Conservation (phyloP, 2,888 invertebrate species). For the Napeogenes inachia region DNA sequence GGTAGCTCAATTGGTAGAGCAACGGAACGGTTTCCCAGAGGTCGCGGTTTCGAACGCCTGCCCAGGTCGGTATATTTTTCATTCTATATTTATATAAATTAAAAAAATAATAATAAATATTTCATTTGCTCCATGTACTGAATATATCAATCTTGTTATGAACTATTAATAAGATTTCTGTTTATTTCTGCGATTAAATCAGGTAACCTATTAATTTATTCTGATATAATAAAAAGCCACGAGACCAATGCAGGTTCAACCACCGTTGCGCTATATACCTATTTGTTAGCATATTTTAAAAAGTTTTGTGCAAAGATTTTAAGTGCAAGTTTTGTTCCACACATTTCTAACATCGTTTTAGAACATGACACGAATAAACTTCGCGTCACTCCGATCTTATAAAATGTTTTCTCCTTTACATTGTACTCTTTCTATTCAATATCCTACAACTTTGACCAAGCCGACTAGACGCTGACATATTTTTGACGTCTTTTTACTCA, state of each 20-base stretch:
- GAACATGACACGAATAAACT: conserved; percentile 55
- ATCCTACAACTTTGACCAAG: conserved; percentile 32
- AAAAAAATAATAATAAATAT: conserved; percentile 59
- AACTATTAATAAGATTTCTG: too few species aligned
- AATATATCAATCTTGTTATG: too few species aligned
- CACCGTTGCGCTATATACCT: conserved; percentile 13
- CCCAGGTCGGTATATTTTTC: too few species aligned
- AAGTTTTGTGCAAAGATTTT: conserved; percentile 21
- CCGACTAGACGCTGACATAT: conserved; percentile 15
- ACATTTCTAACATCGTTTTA: conserved; percentile 47
- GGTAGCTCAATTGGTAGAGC: too few species aligned
- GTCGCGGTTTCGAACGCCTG: too few species aligned
- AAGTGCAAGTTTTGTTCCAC: conserved; percentile 53
- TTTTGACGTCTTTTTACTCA: conserved; percentile 18
- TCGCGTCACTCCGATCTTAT: conserved; percentile 45
- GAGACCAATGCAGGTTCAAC: conserved; percentile 48
- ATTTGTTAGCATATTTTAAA: too few species aligned
- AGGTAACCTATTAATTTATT: too few species aligned
- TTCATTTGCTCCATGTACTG: conserved; percentile 47
- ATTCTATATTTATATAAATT: too few species aligned
- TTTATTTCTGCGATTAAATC: too few species aligned
- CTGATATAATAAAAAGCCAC: too few species aligned
- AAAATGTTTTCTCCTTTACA: conserved; percentile 64
- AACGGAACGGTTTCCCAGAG: too few species aligned
- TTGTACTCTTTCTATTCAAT: conserved; percentile 56